phyloP scores from a whole-genome alignment of 2,888 invertebrate species.

The Diaprepes abbreviatus region DNA sequence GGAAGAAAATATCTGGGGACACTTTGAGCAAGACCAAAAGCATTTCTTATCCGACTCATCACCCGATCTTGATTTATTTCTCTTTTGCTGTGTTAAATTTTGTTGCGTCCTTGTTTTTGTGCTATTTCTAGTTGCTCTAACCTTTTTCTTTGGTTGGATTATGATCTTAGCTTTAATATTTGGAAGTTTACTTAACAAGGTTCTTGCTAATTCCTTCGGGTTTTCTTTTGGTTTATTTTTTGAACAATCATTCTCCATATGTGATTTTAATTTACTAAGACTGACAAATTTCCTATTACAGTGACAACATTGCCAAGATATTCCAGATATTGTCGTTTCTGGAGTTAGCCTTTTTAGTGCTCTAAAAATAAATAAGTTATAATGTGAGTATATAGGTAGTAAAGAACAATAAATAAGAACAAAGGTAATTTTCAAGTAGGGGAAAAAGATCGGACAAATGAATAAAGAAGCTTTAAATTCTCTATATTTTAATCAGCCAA shows the following conservation, averaged over 20 bases:
- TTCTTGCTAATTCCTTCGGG: neutral
- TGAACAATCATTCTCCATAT: constrained; percentile 27
- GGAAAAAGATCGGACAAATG: neutral
- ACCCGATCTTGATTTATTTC: neutral
- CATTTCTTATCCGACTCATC: constrained; percentile 19
- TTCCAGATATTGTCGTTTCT: constrained; percentile 30
- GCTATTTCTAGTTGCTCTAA: neutral
- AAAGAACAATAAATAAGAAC: neutral
- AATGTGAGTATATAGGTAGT: neutral
- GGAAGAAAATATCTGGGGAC: constrained; percentile 44
- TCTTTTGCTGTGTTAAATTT: no score
- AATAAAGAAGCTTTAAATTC: neutral
- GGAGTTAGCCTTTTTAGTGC: neutral
- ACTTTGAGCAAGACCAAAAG: constrained; percentile 40
- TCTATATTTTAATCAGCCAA: constrained; percentile 20
- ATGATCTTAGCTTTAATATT: constrained; percentile 19
- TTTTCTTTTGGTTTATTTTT: neutral
- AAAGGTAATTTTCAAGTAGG: neutral
- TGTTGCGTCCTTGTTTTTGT: neutral
- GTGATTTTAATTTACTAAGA: constrained; percentile 24
- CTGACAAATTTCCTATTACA: constrained; percentile 30
- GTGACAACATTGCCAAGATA: constrained; percentile 43
- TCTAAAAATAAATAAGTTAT: constrained; percentile 11
- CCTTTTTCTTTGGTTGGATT: neutral
- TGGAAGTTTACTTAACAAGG: constrained; percentile 36